Evolutionary conservation across 2,113 vertebrate genomes (phyloP), one percentile per base, ranked within the genome.

Genomic region (Trematomus loennbergii): DNA sequence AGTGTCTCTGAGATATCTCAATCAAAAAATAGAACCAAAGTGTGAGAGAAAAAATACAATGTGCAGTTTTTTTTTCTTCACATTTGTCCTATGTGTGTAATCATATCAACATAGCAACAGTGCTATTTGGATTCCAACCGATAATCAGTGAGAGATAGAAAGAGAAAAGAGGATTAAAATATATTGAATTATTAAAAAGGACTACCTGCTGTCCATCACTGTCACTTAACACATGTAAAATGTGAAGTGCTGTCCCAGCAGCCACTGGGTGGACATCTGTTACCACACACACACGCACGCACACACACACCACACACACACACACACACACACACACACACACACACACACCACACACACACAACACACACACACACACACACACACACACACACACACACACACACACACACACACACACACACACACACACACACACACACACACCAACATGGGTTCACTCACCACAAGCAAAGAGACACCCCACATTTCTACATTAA

Each of bases 181-280:
- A 92, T 92, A 92, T 88, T 92, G 89, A 92, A 95, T 95, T 94
- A 94, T 94, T 94, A 92, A 94, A 40, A 93, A 86, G 88, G 90
- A 91, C 93, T 93, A 91, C 93, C 94, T 92, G 93, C 91, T 94
- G 94, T 94, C 94, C 92, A 91, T 95, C 94, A 94, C 89, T 95
- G 94, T 95, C 94, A 95, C 87, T 94, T 93, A 93, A 93, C 91
- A 89, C 88, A 84, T 93, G 92, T 90, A 91, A 87, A 86, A 86
- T 90, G 91, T 92, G 92, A 94, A 92, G 88, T 84, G 88, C 80
- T 72, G 88, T 91, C 89, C 90, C 89, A 90, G 81, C 88, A 92
- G 91, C 85, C 86, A 92, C 90, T 88, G 90, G 79, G 88, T 92
- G 93, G 94, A 95, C 94, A 94, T 95, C 94, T 93, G 94, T 93